Conservation (phyloP, 2,888 invertebrate genomes). For the Phaonia tiefii region DNA sequence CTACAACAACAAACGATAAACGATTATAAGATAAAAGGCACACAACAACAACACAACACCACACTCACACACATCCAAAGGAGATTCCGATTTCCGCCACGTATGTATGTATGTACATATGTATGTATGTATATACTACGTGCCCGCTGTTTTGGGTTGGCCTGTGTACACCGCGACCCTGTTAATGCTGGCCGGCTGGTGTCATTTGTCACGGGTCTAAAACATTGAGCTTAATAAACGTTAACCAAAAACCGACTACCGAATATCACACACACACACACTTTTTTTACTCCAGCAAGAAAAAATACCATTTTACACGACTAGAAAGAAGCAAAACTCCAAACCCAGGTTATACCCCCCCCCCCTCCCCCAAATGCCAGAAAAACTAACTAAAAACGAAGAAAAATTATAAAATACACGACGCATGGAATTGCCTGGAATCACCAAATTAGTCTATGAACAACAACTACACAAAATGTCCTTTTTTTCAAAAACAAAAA, state of each 20-base stretch:
- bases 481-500: too few relatives aligned
- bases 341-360: too few relatives aligned
- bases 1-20: neutral
- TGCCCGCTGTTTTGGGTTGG: constrained; percentile 8
- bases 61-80: too few relatives aligned
- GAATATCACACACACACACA: constrained; percentile 53
- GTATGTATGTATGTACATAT: too few relatives aligned
- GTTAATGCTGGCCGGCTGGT: neutral
- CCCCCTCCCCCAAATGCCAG: too few relatives aligned
- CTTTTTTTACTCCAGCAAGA: constrained; percentile 59
- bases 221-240: constrained; percentile 60
- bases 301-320: constrained; percentile 57
- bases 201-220: constrained; percentile 18
- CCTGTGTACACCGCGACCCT: neutral
- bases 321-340: constrained; percentile 41
- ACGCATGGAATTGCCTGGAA: constrained; percentile 59
- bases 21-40: neutral
- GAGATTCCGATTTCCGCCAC: constrained; percentile 10
- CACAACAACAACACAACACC: too few relatives aligned
- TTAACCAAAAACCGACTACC: constrained; percentile 26
- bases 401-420: constrained; percentile 9
- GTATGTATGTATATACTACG: too few relatives aligned
- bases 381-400: constrained; percentile 43
- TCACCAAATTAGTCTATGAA: constrained; percentile 8
- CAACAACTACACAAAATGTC: constrained; percentile 29